Evolutionary conservation across 2,113 vertebrate species (phyloP).

Genomic region (Candoia aspera): DNA sequence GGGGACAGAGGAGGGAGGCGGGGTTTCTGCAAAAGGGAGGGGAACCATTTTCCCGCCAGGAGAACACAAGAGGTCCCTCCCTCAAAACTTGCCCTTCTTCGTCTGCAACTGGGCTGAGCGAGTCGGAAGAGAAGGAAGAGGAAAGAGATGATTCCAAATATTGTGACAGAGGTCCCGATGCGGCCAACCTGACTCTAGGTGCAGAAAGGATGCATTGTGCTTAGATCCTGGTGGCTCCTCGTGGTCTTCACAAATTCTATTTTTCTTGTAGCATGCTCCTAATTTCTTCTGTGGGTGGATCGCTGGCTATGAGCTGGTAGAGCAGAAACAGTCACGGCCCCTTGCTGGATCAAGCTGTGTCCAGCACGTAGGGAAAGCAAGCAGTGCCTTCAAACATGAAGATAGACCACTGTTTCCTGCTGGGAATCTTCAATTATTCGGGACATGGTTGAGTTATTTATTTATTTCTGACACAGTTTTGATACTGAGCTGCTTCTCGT

Average conservation of each 20-base stretch:
- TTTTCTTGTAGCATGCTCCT: neutral
- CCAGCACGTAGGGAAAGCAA: neutral
- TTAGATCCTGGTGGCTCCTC: neutral
- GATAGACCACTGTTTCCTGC: neutral
- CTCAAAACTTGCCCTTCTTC: neutral
- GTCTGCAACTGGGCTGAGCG: neutral
- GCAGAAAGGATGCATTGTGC: neutral
- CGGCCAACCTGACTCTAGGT: neutral
- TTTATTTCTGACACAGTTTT: neutral
- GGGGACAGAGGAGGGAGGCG: conserved; percentile 6
- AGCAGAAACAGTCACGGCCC: neutral
- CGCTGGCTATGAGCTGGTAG: neutral
- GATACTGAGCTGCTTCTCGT: neutral
- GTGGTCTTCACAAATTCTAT: neutral
- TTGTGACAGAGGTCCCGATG: neutral
- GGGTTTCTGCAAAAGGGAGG: neutral
- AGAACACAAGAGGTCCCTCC: too few species aligned
- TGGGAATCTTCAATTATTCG: neutral
- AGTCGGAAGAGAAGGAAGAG: neutral
- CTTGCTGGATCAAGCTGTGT: neutral
- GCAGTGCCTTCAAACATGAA: too few species aligned
- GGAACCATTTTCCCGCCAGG: neutral
- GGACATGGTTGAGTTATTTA: neutral
- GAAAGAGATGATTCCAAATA: neutral
- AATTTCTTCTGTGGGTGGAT: neutral